These are phyloP conservation scores for Trachelus tabidus DNA, from an alignment of 2,888 invertebrate genomes.

Conservation along the genomic window DNA sequence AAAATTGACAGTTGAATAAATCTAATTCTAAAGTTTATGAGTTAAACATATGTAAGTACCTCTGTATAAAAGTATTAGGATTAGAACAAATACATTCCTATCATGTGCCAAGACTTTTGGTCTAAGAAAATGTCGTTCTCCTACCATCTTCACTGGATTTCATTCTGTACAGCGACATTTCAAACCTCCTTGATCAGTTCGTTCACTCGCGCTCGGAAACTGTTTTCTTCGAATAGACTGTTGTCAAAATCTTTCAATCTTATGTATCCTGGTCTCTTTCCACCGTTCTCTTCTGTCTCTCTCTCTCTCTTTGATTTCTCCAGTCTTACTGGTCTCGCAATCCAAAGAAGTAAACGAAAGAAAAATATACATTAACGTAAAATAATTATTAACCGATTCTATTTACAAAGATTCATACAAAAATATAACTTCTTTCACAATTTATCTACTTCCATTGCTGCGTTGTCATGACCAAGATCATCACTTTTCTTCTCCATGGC, in stretches of 20 bases:
- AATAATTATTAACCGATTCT: neutral
- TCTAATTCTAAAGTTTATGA: neutral
- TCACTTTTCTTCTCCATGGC: slow-evolving; percentile 67
- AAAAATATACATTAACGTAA: neutral
- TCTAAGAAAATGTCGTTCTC: neutral
- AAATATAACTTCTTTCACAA: slow-evolving; percentile 29
- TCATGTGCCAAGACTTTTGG: neutral
- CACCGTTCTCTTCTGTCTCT: no score
- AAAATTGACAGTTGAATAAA: slow-evolving; percentile 62
- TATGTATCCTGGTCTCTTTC: no score
- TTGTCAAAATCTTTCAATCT: no score
- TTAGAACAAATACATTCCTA: neutral
- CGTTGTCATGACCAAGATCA: slow-evolving; percentile 47
- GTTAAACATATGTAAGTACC: neutral
- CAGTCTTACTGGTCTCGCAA: no score
- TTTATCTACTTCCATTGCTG: slow-evolving; percentile 52
- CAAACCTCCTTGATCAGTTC: no score
- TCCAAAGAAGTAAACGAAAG: neutral
- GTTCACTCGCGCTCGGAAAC: no score
- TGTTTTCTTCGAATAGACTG: no score
- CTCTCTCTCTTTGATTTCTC: no score
- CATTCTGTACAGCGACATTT: no score
- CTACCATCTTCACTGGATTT: neutral
- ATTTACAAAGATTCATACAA: slow-evolving; percentile 1
- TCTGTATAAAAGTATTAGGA: neutral